Evolutionary conservation across 2,888 invertebrate species (phyloP), one percentile per base, ranked within the genome.

Genomic region (Eupithecia vulgata): DNA sequence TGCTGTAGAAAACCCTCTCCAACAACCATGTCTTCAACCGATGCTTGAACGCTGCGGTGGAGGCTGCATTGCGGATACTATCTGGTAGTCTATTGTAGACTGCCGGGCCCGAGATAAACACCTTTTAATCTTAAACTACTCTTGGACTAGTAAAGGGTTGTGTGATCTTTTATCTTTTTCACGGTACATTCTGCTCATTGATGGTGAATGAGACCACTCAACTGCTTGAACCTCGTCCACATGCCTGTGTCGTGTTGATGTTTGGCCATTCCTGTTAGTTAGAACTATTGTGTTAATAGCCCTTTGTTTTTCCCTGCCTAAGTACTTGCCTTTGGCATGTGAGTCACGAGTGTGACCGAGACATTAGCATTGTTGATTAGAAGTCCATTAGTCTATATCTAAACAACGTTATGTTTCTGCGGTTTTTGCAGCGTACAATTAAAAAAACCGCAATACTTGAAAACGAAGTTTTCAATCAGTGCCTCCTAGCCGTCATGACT

Each of bases 141-240:
- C 48, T 48, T 48, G n/a, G 45, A 21, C 21, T 25, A 48, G 48
- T 48, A 8, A 48, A 0, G 1, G 21, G 21, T 4, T 52, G 25
- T 88, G 87, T 84, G 85, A 90, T 88, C 84, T 45, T 17, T 48
- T 45, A n/a, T n/a, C 17, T 7, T 5, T 45, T 17, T 17, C 45
- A n/a, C 17, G 7, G 45, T 15, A 87, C 86, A 87, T 85, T 85
- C 83, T 83, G 45, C 82, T 84, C 82, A 80, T 74, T 85, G 88
- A 90, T 90, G 86, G 82, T 79, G 5, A 12, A 73, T 81, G 89
- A 90, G 90, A 90, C 88, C 83, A 81, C 81, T 84, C 15, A 89
- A 84, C 84, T 57, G n/a, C 86, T 88, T 89, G 87, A 88, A 88
- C 90, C 87, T 89, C 86, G 83, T 83, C 82, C 81, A 85, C 84